phyloP scores from a whole-genome alignment of 1,140 invertebrate genomes.

The Solen grandis region DNA sequence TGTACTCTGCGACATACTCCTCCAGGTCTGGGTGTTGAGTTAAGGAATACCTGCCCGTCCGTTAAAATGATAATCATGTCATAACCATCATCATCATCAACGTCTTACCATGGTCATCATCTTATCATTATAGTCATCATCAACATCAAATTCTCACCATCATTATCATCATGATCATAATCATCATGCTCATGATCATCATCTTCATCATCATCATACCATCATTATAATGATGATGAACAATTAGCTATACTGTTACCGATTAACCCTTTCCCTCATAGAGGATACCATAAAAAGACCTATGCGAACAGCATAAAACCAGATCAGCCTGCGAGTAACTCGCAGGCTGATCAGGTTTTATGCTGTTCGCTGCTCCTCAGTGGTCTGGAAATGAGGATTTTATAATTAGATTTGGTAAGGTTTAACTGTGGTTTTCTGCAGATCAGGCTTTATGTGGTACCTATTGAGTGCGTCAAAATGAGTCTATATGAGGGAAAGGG shows the following conservation, averaged over 20 bases:
- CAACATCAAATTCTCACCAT: neutral
- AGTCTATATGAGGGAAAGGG: neutral
- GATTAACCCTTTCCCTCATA: too few relatives aligned
- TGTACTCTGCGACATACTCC: conserved; percentile 64
- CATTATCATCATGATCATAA: neutral
- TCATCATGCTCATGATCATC: neutral
- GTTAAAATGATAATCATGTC: neutral
- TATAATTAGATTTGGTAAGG: neutral
- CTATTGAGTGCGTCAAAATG: neutral
- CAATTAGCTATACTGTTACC: too few relatives aligned
- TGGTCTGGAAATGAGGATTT: neutral
- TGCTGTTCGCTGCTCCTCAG: neutral
- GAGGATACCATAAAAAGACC: too few relatives aligned
- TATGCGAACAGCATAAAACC: too few relatives aligned
- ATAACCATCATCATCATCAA: neutral
- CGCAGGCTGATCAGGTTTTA: neutral
- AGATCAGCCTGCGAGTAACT: neutral
- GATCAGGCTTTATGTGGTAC: neutral
- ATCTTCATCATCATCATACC: too few relatives aligned
- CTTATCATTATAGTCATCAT: neutral
- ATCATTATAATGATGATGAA: too few relatives aligned
- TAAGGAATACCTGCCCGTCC: conserved; percentile 15
- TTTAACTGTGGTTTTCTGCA: neutral
- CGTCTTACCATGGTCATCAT: neutral
- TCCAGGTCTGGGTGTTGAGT: conserved; percentile 64